Base-by-base conservation (phyloP, 2,797 vertebrate genomes). In the Manis javanica region DNA sequence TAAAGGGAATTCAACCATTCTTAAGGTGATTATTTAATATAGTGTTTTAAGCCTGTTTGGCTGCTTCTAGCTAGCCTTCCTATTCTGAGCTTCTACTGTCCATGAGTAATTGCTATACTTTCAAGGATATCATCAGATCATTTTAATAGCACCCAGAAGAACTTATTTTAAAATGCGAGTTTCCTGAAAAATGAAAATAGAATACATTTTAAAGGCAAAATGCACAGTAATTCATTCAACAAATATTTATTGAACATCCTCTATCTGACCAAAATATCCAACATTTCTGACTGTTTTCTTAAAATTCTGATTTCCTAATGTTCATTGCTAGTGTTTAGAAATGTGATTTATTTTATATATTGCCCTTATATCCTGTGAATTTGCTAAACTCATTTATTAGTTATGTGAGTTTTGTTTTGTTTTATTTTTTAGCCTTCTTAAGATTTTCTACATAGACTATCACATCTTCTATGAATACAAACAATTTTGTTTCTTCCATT, bases 141-240 rank as follows among this genome's bases (percentile, higher is more conserved):
- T 81, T 18, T 86, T 82, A 61, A 46, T 51, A 91, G 75, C 10
- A 91, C 55, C 51, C 34, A 91, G 66, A 77, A 89, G 14, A 81
- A 90, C 15, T 53, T 46, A 77, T 49, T 63, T 90, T 63, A 11
- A 75, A 49, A 83, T 63, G 19, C 37, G 71, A 53, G 21, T 69
- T 51, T 74, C 75, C 37, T 96, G 29, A 91, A 96, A 94, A 77
- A 34, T 53, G 82, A 86, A 75, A 93, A 34, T 23, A 59, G 66
- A 89, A 82, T 49, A 87, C 42, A 57, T 69, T 82, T 93, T 69
- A 91, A 91, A 94, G 11, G 8, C 10, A 86, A 75, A 61, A 7
- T 69, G 75, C 63, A 71, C 21, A 16, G 19, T 39, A 42, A 83
- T 3, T 55, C n/a, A 87, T 64, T 37, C 37, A 79, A 75, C 37